A percentile compares a stretch with the other conserved stretches of the same genome.
These are phyloP conservation scores for Falco biarmicus DNA, from an alignment of 2,797 vertebrate species.

Conservation along the genomic window DNA sequence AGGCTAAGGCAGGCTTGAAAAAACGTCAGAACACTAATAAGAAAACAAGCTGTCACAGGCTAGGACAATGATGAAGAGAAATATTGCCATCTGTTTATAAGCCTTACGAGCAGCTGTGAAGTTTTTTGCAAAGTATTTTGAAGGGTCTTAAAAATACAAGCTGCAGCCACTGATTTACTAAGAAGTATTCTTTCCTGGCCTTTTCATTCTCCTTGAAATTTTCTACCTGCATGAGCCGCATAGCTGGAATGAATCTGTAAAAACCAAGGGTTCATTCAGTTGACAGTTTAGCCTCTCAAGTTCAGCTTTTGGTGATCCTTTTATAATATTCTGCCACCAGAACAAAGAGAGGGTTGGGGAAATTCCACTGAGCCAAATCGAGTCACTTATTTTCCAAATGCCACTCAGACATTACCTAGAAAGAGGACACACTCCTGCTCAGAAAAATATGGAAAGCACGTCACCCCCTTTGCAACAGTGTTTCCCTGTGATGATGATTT, in stretches of 20 bases:
- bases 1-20: background rate
- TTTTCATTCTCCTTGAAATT: background rate
- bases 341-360: background rate
- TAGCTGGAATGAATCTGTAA: background rate
- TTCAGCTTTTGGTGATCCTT: background rate
- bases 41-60: background rate
- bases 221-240: background rate
- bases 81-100: background rate
- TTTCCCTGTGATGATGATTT: background rate
- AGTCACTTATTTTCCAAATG: background rate
- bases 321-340: background rate
- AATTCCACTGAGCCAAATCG: background rate
- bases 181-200: background rate
- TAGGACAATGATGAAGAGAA: background rate
- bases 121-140: background rate
- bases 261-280: background rate
- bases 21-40: background rate
- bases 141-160: background rate
- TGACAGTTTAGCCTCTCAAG: background rate
- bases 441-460: background rate
- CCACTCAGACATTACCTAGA: background rate
- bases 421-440: background rate
- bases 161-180: background rate
- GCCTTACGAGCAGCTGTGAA: background rate
- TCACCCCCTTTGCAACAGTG: background rate